Base-by-base conservation (phyloP, 2,113 vertebrate genomes). In the Peromyscus maniculatus region DNA sequence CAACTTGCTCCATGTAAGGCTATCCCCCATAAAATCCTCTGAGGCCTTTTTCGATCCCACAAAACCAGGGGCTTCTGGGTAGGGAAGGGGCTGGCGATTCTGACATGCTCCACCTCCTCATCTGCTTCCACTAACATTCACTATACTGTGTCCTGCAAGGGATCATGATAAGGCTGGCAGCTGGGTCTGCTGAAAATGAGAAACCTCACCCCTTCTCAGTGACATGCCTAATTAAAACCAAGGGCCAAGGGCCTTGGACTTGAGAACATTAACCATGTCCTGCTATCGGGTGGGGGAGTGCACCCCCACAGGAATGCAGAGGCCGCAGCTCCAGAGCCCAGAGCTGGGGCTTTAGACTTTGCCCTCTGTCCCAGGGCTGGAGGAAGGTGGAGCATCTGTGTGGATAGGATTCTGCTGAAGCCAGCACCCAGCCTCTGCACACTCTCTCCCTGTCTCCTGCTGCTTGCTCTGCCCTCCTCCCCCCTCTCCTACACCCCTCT, bases 211-310 rank as follows among this genome's bases (percentile, higher is more conserved):
- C 87, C 92, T 86, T 88, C 78, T 95, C 92, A 94, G 89, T 91
- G 97, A 96, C 86, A 97, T 55, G 97, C 98, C 98, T 98, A 98
- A 98, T 98, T 98, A 96, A 96, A 90, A 22, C 80, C 55, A 24
- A 95, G 97, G 97, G 95, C 97, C 46, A n/a, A 89, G 97, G 98
- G 94, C 98, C 97, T 91, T 87, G 95, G 97, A 96, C 97, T 94
- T 87, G 96, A 97, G 98, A 98, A 93, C 98, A 97, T 97, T 98
- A 97, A 96, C 94, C 91, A 97, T 0, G 71, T 94, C 97, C 95
- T 22, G 3, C 97, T 98, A 59, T 98, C 95, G 95, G 97, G 86
- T 69, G 89, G 97, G 95, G 97, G 98, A 97, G 97, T 92, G 74
- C 97, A 90, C 92, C 72, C 91, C 89, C 19, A 69, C 93, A 78